These are phyloP conservation scores for Danio rerio DNA, from an alignment of 2,113 vertebrate species.

Conservation along the genomic window DNA sequence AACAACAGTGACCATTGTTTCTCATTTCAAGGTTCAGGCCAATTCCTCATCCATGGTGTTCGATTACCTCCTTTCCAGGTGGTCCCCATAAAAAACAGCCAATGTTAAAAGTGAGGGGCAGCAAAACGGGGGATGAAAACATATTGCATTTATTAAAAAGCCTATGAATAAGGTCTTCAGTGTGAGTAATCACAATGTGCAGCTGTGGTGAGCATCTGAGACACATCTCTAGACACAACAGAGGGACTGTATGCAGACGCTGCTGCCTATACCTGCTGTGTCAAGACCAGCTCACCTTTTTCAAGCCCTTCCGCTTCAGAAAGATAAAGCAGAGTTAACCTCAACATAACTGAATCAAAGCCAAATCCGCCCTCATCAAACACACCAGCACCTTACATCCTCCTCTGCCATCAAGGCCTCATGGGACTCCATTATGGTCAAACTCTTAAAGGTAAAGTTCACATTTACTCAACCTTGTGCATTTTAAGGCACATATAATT, in stretches of 20 bases:
- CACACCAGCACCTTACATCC: background rate
- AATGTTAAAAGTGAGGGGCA: constrained; percentile 40
- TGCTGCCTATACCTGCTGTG: constrained; percentile 26
- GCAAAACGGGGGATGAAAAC: constrained; percentile 44
- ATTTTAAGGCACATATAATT: background rate
- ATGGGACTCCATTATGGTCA: background rate
- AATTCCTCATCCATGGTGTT: constrained; percentile 56
- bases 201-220: constrained; percentile 35
- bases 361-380: constrained; percentile 19
- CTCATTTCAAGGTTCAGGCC: constrained; percentile 18
- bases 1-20: constrained; percentile 70
- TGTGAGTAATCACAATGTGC: constrained; percentile 34
- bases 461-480: background rate
- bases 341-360: constrained; percentile 32
- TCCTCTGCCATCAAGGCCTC: background rate
- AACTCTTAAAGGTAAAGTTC: background rate
- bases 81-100: constrained; percentile 50
- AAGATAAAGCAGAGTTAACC: constrained; percentile 29
- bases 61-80: constrained; percentile 62
- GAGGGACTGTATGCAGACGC: constrained; percentile 32
- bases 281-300: constrained; percentile 31
- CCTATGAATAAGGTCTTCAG: constrained; percentile 60
- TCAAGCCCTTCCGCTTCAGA: background rate
- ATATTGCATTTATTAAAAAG: constrained; percentile 63
- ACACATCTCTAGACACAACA: constrained; percentile 31